Evolutionary conservation across 2,888 invertebrate species (phyloP), one percentile per base, ranked within the genome.

Genomic region (Caenorhabditis doughertyi): DNA sequence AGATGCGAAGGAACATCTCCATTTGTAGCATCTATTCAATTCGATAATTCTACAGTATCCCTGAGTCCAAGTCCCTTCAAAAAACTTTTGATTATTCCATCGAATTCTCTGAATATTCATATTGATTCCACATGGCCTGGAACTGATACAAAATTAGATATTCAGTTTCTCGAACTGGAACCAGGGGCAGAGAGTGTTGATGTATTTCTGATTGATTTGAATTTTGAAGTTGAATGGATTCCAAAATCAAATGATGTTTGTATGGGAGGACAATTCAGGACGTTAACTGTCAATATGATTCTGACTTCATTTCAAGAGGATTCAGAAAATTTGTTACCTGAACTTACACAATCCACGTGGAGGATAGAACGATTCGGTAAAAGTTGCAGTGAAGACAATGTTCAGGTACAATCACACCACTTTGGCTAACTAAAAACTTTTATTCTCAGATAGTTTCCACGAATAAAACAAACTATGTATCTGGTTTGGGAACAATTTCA

Each of bases 91-190:
- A 42, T 77, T 18, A n/a, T 77, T 32, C 82, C 82, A 4, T 42
- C 72, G 4, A 53, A 32, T 18, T 47, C 27, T 21, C 4, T 82
- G 32, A 35, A 8, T 3, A 25, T 81, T n/a, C 21, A 47, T 23
- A 64, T 81, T 3, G 35, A 65, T 35, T 65, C 76, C 27, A 71
- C 71, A 7, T 81, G 81, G 81, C 81, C 81, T 9, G 29, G 42
- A n/a, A 55, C 21, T 9, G 65, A 65, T 0, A 70, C 62, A 1
- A 60, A 51, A 35, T 25, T 77, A 18, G 77, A 77, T 18, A 53
- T 77, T 35, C 68, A 77, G 29, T 68, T 77, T 23, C 32, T 68
- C 3, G 77, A 77, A 29, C 8, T 77, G 25, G 44, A 3, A 32
- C 18, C 53, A 16, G 70, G 47, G 21, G 47, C 27, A 1, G 64